These are phyloP conservation scores for Delia radicum DNA, from an alignment of 1,140 invertebrate genomes.

Conservation along the genomic window DNA sequence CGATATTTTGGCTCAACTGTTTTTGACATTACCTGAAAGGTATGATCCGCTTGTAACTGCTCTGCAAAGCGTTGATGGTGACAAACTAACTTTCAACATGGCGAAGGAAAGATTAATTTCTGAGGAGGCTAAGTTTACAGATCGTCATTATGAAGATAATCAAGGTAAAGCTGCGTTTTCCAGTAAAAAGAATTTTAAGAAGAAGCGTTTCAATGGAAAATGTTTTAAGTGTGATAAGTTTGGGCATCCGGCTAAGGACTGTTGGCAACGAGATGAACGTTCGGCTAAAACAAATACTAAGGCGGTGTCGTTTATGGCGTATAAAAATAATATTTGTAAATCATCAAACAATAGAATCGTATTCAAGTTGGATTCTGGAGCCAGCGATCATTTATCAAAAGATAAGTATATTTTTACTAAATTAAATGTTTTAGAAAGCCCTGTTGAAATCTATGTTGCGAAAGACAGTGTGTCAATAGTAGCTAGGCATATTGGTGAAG, in stretches of 20 bases:
- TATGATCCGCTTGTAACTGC: neutral
- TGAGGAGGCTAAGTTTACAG: neutral
- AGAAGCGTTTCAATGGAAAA: too few relatives aligned
- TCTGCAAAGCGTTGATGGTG: neutral
- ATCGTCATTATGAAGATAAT: too few relatives aligned
- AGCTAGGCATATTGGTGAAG: neutral
- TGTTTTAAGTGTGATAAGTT: neutral
- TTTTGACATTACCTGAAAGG: neutral
- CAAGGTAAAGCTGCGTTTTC: too few relatives aligned
- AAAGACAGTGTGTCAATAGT: neutral
- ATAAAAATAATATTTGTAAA: too few relatives aligned
- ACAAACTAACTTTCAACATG: neutral
- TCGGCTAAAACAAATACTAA: too few relatives aligned
- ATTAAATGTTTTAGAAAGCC: neutral
- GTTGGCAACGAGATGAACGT: neutral
- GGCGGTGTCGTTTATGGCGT: neutral
- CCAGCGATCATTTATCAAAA: too few relatives aligned
- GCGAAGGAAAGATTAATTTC: neutral
- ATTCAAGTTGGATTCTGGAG: too few relatives aligned
- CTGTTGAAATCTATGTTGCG: neutral
- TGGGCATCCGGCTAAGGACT: neutral
- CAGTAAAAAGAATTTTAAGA: too few relatives aligned
- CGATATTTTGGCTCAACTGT: neutral
- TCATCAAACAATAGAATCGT: neutral
- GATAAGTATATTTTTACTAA: neutral